Conservation (phyloP, 1,140 invertebrate genomes). For the Diachasmimorpha longicaudata region DNA sequence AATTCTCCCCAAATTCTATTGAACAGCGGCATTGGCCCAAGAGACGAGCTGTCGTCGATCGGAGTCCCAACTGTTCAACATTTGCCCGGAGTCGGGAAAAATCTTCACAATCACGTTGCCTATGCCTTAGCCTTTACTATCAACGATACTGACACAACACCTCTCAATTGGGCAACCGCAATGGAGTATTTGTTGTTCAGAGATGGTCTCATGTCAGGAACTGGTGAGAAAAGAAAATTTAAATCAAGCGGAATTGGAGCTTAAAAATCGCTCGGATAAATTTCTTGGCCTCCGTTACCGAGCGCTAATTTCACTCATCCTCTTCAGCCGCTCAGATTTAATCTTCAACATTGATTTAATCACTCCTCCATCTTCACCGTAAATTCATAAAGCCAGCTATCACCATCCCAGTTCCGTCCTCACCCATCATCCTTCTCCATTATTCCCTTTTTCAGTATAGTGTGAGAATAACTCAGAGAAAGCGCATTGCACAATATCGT, state of each 20-base stretch:
- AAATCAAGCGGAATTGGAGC: too few relatives aligned
- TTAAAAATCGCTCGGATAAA: too few relatives aligned
- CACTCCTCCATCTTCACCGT: too few relatives aligned
- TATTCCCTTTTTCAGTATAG: not conserved
- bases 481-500: constrained; percentile 53
- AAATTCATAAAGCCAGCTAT: not conserved
- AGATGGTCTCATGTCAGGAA: constrained; percentile 84
- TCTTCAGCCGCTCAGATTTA: not conserved
- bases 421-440: not conserved
- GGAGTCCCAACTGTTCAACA: constrained; percentile 74
- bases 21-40: constrained; percentile 82
- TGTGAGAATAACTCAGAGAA: constrained; percentile 41
- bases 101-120: constrained; percentile 88
- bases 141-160: constrained; percentile 81
- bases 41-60: constrained; percentile 70
- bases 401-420: not conserved
- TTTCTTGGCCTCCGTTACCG: too few relatives aligned
- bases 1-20: constrained; percentile 85
- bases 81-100: constrained; percentile 84
- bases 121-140: constrained; percentile 79
- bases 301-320: too few relatives aligned
- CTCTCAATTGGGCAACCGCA: constrained; percentile 85
- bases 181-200: constrained; percentile 85
- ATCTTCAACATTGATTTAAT: not conserved
- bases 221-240: constrained; percentile 61